Conservation (phyloP, 1,140 invertebrate genomes). For the Eubasilissa regina region DNA sequence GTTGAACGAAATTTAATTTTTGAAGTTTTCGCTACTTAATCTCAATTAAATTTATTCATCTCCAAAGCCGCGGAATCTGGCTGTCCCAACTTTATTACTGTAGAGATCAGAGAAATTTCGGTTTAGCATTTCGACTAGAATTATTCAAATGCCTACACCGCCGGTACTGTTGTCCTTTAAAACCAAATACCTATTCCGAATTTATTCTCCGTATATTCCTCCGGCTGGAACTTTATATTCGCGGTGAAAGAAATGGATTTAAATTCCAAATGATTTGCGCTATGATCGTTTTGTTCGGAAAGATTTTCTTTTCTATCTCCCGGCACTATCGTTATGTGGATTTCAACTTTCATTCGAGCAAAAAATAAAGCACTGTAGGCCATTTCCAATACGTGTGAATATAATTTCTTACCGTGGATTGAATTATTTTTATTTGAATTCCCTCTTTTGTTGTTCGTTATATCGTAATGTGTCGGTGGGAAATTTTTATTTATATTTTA, state of each 20-base stretch:
- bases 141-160: constrained; percentile 31
- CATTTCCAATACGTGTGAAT: not conserved
- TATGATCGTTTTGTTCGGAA: constrained; percentile 23
- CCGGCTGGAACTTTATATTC: constrained; percentile 32
- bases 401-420: no score
- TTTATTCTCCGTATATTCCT: constrained; percentile 8
- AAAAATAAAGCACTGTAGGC: constrained; percentile 12
- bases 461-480: no score
- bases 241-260: constrained; percentile 30
- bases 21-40: no score
- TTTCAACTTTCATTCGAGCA: not conserved
- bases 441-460: no score
- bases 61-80: not conserved
- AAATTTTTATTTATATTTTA: no score
- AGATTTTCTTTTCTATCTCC: constrained; percentile 16
- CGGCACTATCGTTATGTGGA: constrained; percentile 20
- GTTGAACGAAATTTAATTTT: no score
- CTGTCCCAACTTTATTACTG: not conserved
- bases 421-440: no score
- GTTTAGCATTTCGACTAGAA: constrained; percentile 21
- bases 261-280: constrained; percentile 37
- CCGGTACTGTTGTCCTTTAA: constrained; percentile 6
- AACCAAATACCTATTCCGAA: not conserved
- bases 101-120: constrained; percentile 13
- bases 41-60: not conserved